A percentile compares a stretch with the other conserved stretches of the same genome.
phyloP scores from a whole-genome alignment of 64 coral and sea anemone species.

The Montipora sp. region DNA sequence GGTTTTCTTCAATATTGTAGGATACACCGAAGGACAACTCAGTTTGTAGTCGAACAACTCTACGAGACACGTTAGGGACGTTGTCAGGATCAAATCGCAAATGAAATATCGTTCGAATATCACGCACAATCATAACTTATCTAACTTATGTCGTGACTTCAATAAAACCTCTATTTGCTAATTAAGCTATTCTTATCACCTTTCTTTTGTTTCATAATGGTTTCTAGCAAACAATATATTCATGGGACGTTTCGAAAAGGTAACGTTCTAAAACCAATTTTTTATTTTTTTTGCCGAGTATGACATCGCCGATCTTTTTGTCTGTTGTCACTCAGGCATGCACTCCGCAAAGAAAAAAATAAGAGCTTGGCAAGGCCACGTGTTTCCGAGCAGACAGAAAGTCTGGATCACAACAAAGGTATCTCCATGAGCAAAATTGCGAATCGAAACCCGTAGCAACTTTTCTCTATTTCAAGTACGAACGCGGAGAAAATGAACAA shows the following conservation, averaged over 20 bases:
- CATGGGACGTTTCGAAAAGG: neutral
- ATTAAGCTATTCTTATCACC: neutral
- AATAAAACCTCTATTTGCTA: neutral
- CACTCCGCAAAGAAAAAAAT: slow-evolving; percentile 12
- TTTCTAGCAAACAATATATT: slow-evolving; percentile 6
- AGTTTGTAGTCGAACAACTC: too few relatives aligned
- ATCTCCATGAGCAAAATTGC: slow-evolving; percentile 31
- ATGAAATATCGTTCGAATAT: neutral
- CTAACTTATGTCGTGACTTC: slow-evolving; percentile 58
- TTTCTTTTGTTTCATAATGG: slow-evolving; percentile 62
- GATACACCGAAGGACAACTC: too few relatives aligned
- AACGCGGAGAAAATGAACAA: neutral
- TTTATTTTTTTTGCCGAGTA: too few relatives aligned
- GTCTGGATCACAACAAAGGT: slow-evolving; percentile 41
- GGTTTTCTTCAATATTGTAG: too few relatives aligned
- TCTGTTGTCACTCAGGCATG: slow-evolving; percentile 26
- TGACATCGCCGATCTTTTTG: neutral
- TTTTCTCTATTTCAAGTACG: slow-evolving; percentile 27
- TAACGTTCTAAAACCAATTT: neutral
- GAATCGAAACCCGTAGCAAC: slow-evolving; percentile 11
- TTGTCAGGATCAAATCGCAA: too few relatives aligned
- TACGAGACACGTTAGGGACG: too few relatives aligned
- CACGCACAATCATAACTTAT: neutral
- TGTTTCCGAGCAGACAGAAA: slow-evolving; percentile 46
- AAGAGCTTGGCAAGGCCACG: slow-evolving; percentile 21